Conservation (phyloP, 1,140 invertebrate species). For the Orchestia grillus region DNA sequence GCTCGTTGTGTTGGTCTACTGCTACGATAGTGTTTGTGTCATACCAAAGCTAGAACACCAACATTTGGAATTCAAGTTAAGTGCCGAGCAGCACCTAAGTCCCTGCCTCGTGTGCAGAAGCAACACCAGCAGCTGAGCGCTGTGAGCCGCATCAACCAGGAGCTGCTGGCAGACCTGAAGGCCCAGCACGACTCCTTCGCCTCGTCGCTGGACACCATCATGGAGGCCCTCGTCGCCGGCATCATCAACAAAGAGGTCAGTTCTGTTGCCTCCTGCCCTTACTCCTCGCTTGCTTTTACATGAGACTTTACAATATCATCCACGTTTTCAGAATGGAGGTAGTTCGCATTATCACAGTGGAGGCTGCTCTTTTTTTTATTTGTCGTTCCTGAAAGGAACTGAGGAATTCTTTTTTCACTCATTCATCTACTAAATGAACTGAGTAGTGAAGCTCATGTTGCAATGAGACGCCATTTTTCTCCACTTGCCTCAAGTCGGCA, state of each 20-base stretch:
- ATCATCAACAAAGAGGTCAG: conserved; percentile 48
- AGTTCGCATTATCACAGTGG: too few relatives aligned
- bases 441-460: too few relatives aligned
- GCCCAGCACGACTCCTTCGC: conserved; percentile 38
- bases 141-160: conserved; percentile 40
- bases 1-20: too few relatives aligned
- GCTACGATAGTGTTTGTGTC: not conserved
- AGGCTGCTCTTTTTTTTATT: too few relatives aligned
- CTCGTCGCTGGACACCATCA: conserved; percentile 41
- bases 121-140: conserved; percentile 44
- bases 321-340: too few relatives aligned
- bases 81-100: not conserved
- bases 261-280: not conserved
- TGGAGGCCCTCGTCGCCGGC: conserved; percentile 25
- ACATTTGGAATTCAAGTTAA: not conserved
- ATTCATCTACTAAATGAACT: too few relatives aligned
- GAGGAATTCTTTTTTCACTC: too few relatives aligned
- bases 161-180: conserved; percentile 32
- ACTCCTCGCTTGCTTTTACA: not conserved
- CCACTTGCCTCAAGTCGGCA: too few relatives aligned
- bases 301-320: too few relatives aligned
- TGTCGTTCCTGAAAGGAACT: too few relatives aligned
- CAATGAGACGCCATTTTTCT: too few relatives aligned
- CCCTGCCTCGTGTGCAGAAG: not conserved
- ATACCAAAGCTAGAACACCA: not conserved